phyloP scores from a whole-genome alignment of 2,797 vertebrate genomes.

The Pelochelys cantorii region DNA sequence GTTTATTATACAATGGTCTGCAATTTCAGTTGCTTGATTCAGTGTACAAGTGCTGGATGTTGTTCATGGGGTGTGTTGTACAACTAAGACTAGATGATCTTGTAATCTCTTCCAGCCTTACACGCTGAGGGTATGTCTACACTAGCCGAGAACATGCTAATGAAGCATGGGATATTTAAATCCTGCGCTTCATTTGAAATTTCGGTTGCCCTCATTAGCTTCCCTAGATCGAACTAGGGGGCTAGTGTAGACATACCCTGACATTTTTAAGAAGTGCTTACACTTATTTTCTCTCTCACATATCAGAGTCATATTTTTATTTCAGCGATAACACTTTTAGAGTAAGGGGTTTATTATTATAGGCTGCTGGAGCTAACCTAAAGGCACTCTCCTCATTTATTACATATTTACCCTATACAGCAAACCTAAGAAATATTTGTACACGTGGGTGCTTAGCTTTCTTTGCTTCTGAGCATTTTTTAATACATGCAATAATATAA shows the following conservation, averaged over 20 bases:
- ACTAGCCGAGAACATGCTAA: no score
- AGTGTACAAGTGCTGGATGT: background rate
- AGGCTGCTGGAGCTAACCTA: background rate
- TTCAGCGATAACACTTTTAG: background rate
- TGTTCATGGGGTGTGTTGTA: background rate
- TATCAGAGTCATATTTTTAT: background rate
- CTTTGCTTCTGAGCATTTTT: background rate
- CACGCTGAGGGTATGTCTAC: no score
- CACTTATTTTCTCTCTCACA: background rate
- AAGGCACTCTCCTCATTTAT: background rate
- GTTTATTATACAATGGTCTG: background rate
- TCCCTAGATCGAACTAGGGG: no score
- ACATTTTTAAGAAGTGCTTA: background rate
- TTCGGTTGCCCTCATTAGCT: no score
- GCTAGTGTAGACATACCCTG: no score
- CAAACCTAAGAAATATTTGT: background rate
- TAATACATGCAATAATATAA: rapidly evolving
- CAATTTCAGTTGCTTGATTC: background rate
- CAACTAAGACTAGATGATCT: background rate
- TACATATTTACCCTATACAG: background rate
- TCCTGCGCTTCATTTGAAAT: no score
- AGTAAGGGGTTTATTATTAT: background rate
- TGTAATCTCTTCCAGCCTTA: background rate
- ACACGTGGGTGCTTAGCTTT: background rate
- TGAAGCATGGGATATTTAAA: no score